Percentiles rank a stretch among this genome's conserved stretches.
phyloP scores from a whole-genome alignment of 2,888 invertebrate species.

The Scaptomyza tumidula region DNA sequence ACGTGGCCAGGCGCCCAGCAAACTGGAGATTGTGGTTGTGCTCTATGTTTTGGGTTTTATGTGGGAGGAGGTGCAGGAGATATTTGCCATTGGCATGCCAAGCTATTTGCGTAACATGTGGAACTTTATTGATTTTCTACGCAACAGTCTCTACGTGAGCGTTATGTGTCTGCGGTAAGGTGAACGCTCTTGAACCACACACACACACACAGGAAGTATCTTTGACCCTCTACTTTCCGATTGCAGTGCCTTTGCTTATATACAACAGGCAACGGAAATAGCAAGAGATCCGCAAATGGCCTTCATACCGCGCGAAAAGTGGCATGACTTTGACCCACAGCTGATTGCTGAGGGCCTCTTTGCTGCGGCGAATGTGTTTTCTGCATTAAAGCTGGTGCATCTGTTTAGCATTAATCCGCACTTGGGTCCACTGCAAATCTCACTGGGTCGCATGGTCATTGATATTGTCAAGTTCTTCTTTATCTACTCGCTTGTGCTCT shows the following conservation, averaged over 20 bases:
- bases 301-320: slow-evolving; percentile 92
- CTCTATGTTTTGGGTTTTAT: slow-evolving; percentile 95
- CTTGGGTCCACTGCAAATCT: slow-evolving; percentile 95
- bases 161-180: slow-evolving; percentile 87
- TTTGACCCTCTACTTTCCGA: background rate
- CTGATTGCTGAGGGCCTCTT: slow-evolving; percentile 96
- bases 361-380: slow-evolving; percentile 97
- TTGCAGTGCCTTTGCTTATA: slow-evolving; percentile 88
- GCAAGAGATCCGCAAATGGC: slow-evolving; percentile 88
- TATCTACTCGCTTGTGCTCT: slow-evolving; percentile 93
- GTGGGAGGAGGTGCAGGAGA: slow-evolving; percentile 96
- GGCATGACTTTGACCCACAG: slow-evolving; percentile 97
- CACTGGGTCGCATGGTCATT: slow-evolving; percentile 94
- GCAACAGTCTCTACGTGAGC: slow-evolving; percentile 93
- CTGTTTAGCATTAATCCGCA: slow-evolving; percentile 97
- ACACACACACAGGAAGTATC: background rate
- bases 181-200: background rate
- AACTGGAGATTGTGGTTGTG: slow-evolving; percentile 92
- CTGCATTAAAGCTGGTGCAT: slow-evolving; percentile 95
- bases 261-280: slow-evolving; percentile 91
- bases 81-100: slow-evolving; percentile 93
- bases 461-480: slow-evolving; percentile 97
- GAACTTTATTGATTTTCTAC: slow-evolving; percentile 98
- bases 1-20: slow-evolving; percentile 93
- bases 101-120: slow-evolving; percentile 96